phyloP scores from a whole-genome alignment of 1,140 invertebrate species.

The Caerostris extrusa region DNA sequence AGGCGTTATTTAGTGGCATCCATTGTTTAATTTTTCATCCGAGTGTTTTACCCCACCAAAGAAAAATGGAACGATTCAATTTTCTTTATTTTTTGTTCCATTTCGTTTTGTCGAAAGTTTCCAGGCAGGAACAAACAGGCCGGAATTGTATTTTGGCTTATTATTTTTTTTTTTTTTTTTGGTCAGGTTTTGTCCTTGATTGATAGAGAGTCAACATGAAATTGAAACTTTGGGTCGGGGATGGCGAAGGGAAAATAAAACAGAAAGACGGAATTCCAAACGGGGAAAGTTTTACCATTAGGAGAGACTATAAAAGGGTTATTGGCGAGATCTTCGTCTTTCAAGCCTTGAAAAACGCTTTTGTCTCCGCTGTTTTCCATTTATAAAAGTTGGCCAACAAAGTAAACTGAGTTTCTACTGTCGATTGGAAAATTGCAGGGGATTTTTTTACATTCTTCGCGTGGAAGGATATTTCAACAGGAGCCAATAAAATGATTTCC shows the following conservation, averaged over 20 bases:
- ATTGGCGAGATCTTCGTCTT: not conserved
- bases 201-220: not conserved
- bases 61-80: not conserved
- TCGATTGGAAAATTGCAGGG: not conserved
- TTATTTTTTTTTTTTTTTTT: too few relatives aligned
- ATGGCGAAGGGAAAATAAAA: not conserved
- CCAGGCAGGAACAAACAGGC: not conserved
- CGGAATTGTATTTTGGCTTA: too few relatives aligned
- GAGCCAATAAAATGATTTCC: too few relatives aligned
- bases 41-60: not conserved
- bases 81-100: not conserved
- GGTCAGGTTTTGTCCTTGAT: not conserved
- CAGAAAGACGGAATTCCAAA: not conserved
- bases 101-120: not conserved
- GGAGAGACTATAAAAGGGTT: not conserved
- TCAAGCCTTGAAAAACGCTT: not conserved
- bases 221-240: not conserved
- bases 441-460: not conserved
- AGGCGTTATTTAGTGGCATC: not conserved
- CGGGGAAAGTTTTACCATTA: not conserved
- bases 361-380: not conserved
- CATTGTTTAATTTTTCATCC: not conserved
- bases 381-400: not conserved
- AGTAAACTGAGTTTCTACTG: not conserved
- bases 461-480: too few relatives aligned